Percentiles rank a stretch among this genome's conserved stretches.
These are phyloP conservation scores for Metellina segmentata DNA, from an alignment of 2,888 invertebrate genomes.

Conservation along the genomic window DNA sequence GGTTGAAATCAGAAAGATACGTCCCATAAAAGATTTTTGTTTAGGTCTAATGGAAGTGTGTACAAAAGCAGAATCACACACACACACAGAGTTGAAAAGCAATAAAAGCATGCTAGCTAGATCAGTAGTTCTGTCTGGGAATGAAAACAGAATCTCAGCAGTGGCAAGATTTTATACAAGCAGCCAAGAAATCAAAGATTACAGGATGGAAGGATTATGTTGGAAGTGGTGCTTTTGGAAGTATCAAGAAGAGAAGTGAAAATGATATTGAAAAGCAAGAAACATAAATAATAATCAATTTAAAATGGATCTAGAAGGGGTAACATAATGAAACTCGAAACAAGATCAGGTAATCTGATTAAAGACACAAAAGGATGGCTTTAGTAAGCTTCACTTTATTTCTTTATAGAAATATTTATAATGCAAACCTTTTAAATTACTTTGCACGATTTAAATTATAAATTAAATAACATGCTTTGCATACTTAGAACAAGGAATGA, in stretches of 20 bases:
- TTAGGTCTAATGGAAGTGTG: conserved; percentile 87
- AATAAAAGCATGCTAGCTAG: conserved; percentile 70
- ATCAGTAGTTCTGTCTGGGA: conserved; percentile 55
- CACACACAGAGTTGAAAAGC: conserved; percentile 58
- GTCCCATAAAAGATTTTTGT: conserved; percentile 93
- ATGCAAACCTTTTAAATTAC: not conserved
- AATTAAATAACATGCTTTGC: not conserved
- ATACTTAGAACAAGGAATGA: not conserved
- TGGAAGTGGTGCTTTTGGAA: conserved; percentile 58
- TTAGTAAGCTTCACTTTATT: not conserved
- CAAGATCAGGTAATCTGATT: conserved; percentile 1
- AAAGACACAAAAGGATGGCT: conserved; percentile 64
- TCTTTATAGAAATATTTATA: not conserved
- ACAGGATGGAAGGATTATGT: conserved; percentile 47
- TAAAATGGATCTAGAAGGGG: conserved; percentile 4
- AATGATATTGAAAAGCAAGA: not conserved
- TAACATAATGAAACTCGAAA: not conserved
- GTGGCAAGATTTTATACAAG: conserved; percentile 74
- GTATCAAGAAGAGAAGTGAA: conserved; percentile 54
- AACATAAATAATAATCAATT: conserved; percentile 20
- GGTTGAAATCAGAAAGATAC: conserved; percentile 91
- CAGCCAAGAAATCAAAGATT: conserved; percentile 67
- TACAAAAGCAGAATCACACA: conserved; percentile 70
- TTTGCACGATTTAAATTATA: not conserved
- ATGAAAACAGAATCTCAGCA: conserved; percentile 56